Evolutionary conservation across 1,140 invertebrate genomes (phyloP), one percentile per base, ranked within the genome.

Genomic region (Drosophila ogumai): DNA sequence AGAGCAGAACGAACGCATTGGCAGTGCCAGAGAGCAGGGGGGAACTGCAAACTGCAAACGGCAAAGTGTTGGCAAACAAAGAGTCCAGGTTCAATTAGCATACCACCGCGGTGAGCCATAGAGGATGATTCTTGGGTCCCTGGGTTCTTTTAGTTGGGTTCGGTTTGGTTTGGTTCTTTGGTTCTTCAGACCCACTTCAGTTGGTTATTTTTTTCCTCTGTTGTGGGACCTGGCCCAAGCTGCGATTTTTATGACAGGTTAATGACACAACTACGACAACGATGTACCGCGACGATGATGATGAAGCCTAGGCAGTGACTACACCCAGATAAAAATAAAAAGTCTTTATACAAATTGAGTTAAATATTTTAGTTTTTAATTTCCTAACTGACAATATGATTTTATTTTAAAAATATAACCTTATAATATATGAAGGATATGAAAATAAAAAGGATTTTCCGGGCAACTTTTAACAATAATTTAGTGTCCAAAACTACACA

Each of bases 231-330:
- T 61, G 60, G 52, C 41, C 60, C 68, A 60, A 68, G 79, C 71
- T 87, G 82, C 71, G 79, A 87, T 87, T 82, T 87, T 84, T 87
- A 88, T 88, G 84, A 85, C 84, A 88, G 84, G 84, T 88, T 88
- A 88, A 90, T 79, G 84, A 88, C 84, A 90, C 77, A 49, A 72
- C 68, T 71, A 58, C 66, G 67, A 72, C 54, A 43, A 31, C 44
- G 66, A 43, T n/a, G 50, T n/a, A 44, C 31, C 17, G 34, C 19
- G 61, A n/a, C 19, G 65, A 41, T 59, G 68, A 69, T 72, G 66
- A 72, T 72, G 66, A 72, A 72, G 66, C 34, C 65, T 64, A 64
- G 65, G 40, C 64, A 78, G 54, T 79, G 74, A 63, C 61, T 79
- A 87, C 65, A 68, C 46, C 60, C 36, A 17, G 38, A 7, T 36